A percentile compares a stretch with the other conserved stretches of the same genome.
Conservation (phyloP, 1,140 invertebrate species). For the Rhynchophorus ferrugineus region DNA sequence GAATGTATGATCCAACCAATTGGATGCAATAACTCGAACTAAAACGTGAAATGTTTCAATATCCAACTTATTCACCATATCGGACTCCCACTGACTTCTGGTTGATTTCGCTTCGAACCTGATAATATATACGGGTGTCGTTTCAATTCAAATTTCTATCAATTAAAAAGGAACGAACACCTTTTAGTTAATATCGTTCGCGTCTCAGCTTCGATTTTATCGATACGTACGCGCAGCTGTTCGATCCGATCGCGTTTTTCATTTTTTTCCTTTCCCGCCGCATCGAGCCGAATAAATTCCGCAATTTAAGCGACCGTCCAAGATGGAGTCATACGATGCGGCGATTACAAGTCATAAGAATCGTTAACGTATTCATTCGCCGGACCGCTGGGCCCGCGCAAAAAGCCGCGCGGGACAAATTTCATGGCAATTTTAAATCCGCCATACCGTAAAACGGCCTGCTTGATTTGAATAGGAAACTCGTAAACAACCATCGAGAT, state of each 20-base stretch:
- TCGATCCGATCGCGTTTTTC: not conserved
- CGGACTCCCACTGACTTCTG: too few species aligned
- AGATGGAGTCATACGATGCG: conserved; percentile 14
- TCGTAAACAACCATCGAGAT: conserved; percentile 24
- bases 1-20: too few species aligned
- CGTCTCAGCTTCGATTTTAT: not conserved
- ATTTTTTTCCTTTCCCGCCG: not conserved
- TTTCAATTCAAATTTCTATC: too few species aligned
- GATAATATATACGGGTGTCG: too few species aligned
- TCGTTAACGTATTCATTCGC: conserved; percentile 23
- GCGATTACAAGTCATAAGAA: conserved; percentile 21
- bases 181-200: too few species aligned
- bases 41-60: too few species aligned
- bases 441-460: conserved; percentile 15
- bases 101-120: too few species aligned
- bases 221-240: not conserved
- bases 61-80: too few species aligned
- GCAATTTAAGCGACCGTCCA: conserved; percentile 7
- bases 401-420: conserved; percentile 21
- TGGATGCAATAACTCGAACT: too few species aligned
- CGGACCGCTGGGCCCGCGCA: conserved; percentile 6
- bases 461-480: conserved; percentile 21
- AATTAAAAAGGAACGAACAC: too few species aligned
- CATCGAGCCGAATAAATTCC: not conserved
- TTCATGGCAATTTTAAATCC: conserved; percentile 23